Evolutionary conservation across 1,140 invertebrate genomes (phyloP), one percentile per base, ranked within the genome.

Genomic region (Ceratoteleas bidentatus): DNA sequence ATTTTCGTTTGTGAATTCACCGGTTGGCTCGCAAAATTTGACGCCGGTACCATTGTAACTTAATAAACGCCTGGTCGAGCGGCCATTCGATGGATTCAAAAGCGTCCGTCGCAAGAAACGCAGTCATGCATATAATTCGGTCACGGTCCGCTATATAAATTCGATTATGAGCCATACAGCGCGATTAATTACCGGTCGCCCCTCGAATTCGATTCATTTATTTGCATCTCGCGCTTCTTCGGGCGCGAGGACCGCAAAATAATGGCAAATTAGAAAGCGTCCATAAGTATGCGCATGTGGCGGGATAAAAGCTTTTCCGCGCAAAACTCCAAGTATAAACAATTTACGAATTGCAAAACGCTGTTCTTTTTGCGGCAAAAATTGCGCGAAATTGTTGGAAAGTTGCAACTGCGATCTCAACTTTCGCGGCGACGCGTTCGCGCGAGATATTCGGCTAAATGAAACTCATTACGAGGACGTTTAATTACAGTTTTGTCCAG

Each of bases 1-100:
- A 68, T 56, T 68, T 68, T 45, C 52, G 52, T 47, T 56, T 57
- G 45, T 57, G 38, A 33, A 57, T 68, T 54, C n/a, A 45, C 56
- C 13, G 13, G 40, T 47, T 49, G 53, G 43, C 57, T 9, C 10
- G 45, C 40, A 40, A 47, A 68, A 68, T 56, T 57, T 56, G 52
- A 68, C 57, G 53, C 13, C 47, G 34, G 53, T 11, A n/a, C 40
- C 40, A 47, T 34, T 68, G 52, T 68, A 68, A 68, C 53, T 47
- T 68, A 56, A 68, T 68, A 34, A 68, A 68, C 45, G 45, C 3
- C 10, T 11, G 45, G 13, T 11, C 45, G 45, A 47, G 13, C 45
- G 45, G 45, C 50, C 47, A 62, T 50, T 62, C 45, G 60, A 53
- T 53, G 62, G 34, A 50, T 53, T 53, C 36, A 33, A 50, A 52